These are phyloP conservation scores for Toxostoma redivivum DNA, from an alignment of 2,113 vertebrate species.

Conservation along the genomic window DNA sequence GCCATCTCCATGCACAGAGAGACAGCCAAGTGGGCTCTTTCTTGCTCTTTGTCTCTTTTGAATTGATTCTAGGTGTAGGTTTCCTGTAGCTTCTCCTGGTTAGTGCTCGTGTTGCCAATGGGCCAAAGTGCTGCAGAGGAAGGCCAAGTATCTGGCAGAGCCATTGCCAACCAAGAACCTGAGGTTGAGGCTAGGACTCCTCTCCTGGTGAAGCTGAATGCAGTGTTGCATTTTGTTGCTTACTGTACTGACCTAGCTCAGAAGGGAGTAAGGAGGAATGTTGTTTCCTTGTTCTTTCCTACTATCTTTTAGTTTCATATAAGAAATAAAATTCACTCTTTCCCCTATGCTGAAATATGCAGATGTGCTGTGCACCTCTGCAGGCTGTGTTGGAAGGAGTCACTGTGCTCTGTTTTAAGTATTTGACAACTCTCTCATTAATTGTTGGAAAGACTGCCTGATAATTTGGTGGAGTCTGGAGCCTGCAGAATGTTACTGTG, in stretches of 20 bases:
- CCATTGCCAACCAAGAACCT: background rate
- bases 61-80: background rate
- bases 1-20: background rate
- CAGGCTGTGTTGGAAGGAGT: conserved; percentile 6
- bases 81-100: background rate
- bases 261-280: background rate
- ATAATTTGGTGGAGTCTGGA: background rate
- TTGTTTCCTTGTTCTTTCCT: background rate
- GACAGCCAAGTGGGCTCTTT: background rate
- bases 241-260: background rate
- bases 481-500: conserved; percentile 26
- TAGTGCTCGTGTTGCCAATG: background rate
- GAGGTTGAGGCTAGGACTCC: background rate
- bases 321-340: background rate
- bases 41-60: background rate
- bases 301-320: background rate
- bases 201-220: background rate
- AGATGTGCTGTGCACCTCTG: background rate
- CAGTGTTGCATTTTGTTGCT: background rate
- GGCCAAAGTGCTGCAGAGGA: background rate
- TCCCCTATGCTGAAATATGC: background rate
- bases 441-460: background rate
- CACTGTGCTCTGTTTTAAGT: background rate
- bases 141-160: background rate
- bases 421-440: background rate